Percentiles rank a stretch among this genome's conserved stretches.
These are phyloP conservation scores for Peromyscus maniculatus DNA, from an alignment of 2,113 vertebrate genomes.

Conservation along the genomic window DNA sequence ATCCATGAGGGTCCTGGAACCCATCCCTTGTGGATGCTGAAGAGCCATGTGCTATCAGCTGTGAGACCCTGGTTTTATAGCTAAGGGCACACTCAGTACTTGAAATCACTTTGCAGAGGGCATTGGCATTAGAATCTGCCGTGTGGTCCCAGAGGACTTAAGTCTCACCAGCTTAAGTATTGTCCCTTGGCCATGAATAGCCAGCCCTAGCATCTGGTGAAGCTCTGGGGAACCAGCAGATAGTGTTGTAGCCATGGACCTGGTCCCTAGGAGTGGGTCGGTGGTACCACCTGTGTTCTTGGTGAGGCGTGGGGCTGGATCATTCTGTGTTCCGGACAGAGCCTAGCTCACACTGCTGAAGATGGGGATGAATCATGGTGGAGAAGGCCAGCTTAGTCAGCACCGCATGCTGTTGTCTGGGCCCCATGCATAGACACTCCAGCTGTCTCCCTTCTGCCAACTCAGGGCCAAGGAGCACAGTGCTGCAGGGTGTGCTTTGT, in stretches of 20 bases:
- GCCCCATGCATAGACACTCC: not conserved
- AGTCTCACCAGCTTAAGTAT: not conserved
- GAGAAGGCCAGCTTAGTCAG: conserved; percentile 22
- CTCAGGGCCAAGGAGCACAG: not conserved
- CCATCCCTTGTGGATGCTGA: not conserved
- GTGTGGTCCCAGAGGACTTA: not conserved
- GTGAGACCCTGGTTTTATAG: not conserved
- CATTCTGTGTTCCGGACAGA: not conserved
- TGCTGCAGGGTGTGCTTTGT: not conserved
- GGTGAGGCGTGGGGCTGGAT: not conserved
- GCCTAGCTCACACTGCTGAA: not conserved
- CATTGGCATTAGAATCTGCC: not conserved
- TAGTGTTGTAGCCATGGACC: not conserved
- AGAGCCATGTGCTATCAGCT: not conserved
- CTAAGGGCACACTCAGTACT: not conserved
- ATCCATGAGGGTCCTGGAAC: not conserved
- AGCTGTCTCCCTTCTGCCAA: not conserved
- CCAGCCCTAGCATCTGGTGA: not conserved
- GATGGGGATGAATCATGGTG: conserved; percentile 31
- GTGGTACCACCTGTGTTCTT: conserved; percentile 32
- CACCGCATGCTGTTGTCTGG: conserved; percentile 8
- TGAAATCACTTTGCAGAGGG: conserved; percentile 24
- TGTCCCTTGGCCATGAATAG: not conserved
- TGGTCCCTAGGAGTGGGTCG: not conserved
- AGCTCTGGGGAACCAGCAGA: not conserved